Conservation (phyloP, 2,113 vertebrate species). For the Turnix velox region DNA sequence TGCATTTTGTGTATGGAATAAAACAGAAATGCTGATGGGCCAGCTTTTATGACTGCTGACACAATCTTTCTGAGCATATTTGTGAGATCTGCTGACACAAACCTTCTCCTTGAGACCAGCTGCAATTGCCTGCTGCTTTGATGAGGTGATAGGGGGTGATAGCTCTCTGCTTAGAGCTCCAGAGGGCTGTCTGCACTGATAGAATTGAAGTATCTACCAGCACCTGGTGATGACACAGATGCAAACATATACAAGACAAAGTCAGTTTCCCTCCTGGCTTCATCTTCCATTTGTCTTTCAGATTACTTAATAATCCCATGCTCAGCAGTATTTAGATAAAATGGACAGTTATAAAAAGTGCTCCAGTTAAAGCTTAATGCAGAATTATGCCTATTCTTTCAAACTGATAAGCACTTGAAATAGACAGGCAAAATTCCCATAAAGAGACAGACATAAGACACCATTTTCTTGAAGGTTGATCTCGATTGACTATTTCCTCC, state of each 20-base stretch:
- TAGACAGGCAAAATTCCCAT: neutral
- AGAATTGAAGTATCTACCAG: neutral
- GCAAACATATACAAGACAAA: neutral
- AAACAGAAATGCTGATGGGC: slow-evolving; percentile 68
- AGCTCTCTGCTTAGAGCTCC: neutral
- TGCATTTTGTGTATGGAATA: slow-evolving; percentile 29
- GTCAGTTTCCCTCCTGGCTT: neutral
- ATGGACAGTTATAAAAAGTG: neutral
- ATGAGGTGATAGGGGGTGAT: neutral
- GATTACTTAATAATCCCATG: neutral
- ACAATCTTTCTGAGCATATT: slow-evolving; percentile 37
- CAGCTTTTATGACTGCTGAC: slow-evolving; percentile 63
- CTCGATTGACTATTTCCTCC: neutral
- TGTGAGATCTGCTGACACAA: slow-evolving; percentile 60
- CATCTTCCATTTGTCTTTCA: neutral
- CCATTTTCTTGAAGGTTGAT: neutral
- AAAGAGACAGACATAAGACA: neutral
- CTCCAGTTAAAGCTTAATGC: neutral
- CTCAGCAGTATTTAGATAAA: neutral
- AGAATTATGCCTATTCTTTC: neutral
- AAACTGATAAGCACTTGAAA: neutral
- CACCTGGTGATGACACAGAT: neutral
- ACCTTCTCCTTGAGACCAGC: slow-evolving; percentile 62
- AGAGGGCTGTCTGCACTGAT: neutral
- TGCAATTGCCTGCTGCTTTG: slow-evolving; percentile 32